Evolutionary conservation across 2,113 vertebrate genomes (phyloP), one percentile per base, ranked within the genome.

Genomic region (Nerophis ophidion): DNA sequence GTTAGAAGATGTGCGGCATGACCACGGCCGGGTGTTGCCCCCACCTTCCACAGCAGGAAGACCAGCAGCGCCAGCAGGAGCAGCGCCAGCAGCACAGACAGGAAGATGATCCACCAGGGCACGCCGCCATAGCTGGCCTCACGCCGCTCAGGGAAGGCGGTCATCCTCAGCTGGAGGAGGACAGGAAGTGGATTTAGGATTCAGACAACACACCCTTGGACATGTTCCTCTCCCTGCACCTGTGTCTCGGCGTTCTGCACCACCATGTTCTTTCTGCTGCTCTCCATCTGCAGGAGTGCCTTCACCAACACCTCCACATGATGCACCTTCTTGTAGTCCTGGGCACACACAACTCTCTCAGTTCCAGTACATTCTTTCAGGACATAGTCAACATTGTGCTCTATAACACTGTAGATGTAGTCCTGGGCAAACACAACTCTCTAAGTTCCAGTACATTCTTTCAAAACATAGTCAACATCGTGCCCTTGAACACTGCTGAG

Each of bases 41-140:
- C 87, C 87, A 99, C 97, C 94, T 98, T 99, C 95, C 95, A 99
- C 2, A 99, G 87, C 62, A 98, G 81, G 83, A 97, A 93, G 38
- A 93, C 91, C 82, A 99, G 65, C 0, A 98, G 82, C 5, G 84
- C 93, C 81, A 98, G 88, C 89, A 98, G 81, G 69, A 98, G 78
- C 67, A 99, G 91, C 26, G 90, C 92, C 11, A 94, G 85, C 49
- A 98, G 90, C 74, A 99, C 77, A n/a, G 96, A 92, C 70, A 98
- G 86, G 0, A 92, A 59, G 0, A 98, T 94, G 83, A 98, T 92
- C 97, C 96, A 99, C 95, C 94, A 98, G 0, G 93, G 89, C 2
- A 95, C 82, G 46, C 93, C 93, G 4, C 90, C 91, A 2, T 91
- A 88, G 14, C 89, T 89, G 8, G 89, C 82, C 15, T 67, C 79